Base-by-base conservation (phyloP, 2,113 vertebrate species). In the Mormyrus lacerda region DNA sequence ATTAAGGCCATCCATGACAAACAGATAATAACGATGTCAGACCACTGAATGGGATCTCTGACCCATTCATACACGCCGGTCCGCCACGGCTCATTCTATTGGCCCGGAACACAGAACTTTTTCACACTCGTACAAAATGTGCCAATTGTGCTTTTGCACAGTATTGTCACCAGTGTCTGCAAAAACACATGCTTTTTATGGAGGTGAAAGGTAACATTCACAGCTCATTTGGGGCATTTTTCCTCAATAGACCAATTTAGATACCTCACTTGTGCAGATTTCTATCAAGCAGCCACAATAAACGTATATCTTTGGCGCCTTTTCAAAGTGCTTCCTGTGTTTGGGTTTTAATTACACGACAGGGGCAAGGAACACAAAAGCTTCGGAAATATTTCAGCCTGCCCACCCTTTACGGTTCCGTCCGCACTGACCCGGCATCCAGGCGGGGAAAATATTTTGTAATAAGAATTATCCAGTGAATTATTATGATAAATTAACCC, bases 1-100 rank as follows among this genome's bases (percentile, higher is more conserved):
- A 99, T 98, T 97, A 99, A 97, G 95, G 92, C 95, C 96, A 97
- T 98, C 97, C 97, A 97, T 98, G 97, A 97, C 95, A 95, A 94
- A 96, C 85, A 93, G 95, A 97, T 97, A 98, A 97, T 97, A 97
- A 98, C 97, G 97, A 97, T 97, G 97, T 97, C 96, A 95, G 94
- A 84, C 90, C 94, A 93, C 91, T 99, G 97, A 99, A 99, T 97
- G 94, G 97, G 96, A 94, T 95, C 97, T 93, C 93, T 99, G 98
- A 99, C 98, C 97, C 93, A 98, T 99, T 99, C 97, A 99, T 92
- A 94, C 95, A 96, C 97, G 97, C 97, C 95, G 96, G 95, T 96
- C 96, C 96, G 96, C 96, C 95, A 95, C 95, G 93, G 95, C 93
- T 87, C 97, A 97, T 97, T 98, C 97, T 97, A 96, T 97, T 96